Evolutionary conservation across 1,140 invertebrate species (phyloP).

Genomic region (Lepidostoma basale): DNA sequence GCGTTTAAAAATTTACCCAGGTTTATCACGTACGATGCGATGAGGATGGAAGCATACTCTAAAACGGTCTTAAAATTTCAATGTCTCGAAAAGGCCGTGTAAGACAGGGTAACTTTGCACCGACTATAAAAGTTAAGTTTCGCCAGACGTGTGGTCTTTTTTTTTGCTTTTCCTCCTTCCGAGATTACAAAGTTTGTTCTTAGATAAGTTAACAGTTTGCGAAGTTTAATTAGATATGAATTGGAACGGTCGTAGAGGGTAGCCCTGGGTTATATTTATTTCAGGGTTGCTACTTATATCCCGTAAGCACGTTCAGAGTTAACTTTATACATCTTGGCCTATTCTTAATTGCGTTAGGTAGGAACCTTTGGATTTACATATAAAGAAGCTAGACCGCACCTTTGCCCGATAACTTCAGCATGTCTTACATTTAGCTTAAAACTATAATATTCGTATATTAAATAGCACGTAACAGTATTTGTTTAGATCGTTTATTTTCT

Average conservation of each 20-base stretch:
- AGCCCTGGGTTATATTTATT: conserved; percentile 38
- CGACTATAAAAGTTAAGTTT: conserved; percentile 7
- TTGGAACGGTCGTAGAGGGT: conserved; percentile 33
- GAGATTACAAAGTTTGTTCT: conserved; percentile 31
- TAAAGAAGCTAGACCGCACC: not conserved
- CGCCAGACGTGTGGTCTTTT: conserved; percentile 11
- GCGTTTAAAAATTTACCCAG: not conserved
- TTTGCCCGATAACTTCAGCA: too few relatives aligned
- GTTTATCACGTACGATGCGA: not conserved
- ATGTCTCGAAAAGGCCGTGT: not conserved
- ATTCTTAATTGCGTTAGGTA: conserved; percentile 12
- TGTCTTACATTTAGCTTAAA: too few relatives aligned
- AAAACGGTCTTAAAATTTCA: not conserved
- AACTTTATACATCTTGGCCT: conserved; percentile 26
- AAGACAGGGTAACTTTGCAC: conserved; percentile 7
- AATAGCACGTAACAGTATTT: too few relatives aligned
- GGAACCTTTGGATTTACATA: conserved; percentile 10
- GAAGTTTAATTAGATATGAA: conserved; percentile 45
- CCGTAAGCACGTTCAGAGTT: conserved; percentile 11
- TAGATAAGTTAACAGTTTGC: conserved; percentile 35
- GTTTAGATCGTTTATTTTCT: too few relatives aligned
- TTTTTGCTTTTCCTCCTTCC: conserved; percentile 16
- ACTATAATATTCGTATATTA: too few relatives aligned
- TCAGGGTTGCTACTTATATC: conserved; percentile 22
- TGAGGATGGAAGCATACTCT: not conserved